phyloP scores from a whole-genome alignment of 2,113 vertebrate genomes.

The Peucedramus taeniatus region DNA sequence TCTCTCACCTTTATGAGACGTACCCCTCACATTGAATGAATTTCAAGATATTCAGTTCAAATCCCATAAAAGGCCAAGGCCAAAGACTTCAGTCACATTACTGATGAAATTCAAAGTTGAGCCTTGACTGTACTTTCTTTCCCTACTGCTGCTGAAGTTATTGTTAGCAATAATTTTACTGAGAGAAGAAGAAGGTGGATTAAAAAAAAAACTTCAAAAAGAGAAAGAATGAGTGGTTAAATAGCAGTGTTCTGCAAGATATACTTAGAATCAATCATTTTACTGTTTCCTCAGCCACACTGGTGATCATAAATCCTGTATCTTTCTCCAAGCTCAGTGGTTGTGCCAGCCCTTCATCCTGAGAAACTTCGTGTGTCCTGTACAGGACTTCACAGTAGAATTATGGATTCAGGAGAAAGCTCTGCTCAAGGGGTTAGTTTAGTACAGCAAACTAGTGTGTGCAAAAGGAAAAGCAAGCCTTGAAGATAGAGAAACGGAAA shows the following conservation, averaged over 20 bases:
- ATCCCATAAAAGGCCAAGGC: neutral
- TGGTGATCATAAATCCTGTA: constrained; percentile 12
- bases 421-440: neutral
- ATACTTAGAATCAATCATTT: constrained; percentile 43
- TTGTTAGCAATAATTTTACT: constrained; percentile 35
- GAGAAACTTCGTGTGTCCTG: neutral
- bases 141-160: neutral
- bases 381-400: neutral
- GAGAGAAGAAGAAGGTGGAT: neutral
- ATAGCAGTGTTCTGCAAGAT: constrained; percentile 12
- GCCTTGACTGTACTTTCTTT: neutral
- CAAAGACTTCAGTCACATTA: neutral
- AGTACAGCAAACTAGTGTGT: neutral
- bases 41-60: neutral
- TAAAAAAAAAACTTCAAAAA: neutral
- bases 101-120: neutral
- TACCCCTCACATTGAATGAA: neutral
- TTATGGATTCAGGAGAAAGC: neutral
- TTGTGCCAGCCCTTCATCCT: neutral
- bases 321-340: neutral
- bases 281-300: neutral
- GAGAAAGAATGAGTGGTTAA: constrained; percentile 18
- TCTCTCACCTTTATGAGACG: neutral
- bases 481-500: neutral
- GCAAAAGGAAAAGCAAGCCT: neutral